phyloP scores from a whole-genome alignment of 2,888 invertebrate genomes.

The Leptura quadrifasciata region DNA sequence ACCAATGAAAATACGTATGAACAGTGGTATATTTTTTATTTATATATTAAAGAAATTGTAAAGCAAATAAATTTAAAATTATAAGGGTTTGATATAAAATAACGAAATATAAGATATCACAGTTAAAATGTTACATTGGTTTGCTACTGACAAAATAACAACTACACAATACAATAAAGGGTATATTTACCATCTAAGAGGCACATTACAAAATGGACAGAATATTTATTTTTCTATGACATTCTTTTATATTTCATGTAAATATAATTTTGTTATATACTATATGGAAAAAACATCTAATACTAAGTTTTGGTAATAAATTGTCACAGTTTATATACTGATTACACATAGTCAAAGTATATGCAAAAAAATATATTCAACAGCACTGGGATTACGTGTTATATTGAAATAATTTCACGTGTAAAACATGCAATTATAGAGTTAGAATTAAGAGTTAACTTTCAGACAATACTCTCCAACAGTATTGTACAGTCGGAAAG shows the following conservation, averaged over 20 bases:
- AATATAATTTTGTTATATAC: not conserved
- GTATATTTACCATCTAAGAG: conserved; percentile 1
- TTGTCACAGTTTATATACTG: not conserved
- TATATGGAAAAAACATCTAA: not conserved
- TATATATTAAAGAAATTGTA: not conserved
- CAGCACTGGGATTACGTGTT: not conserved
- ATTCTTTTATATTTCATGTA: not conserved
- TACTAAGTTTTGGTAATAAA: not conserved
- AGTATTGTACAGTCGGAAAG: no score
- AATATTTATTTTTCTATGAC: not conserved
- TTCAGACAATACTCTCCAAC: no score
- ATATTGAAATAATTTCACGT: not conserved
- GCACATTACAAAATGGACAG: conserved; percentile 4
- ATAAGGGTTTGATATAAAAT: not conserved
- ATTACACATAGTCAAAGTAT: no score
- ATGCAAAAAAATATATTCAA: not conserved
- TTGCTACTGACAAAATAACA: conserved; percentile 1
- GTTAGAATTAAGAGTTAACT: no score
- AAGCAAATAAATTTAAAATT: not conserved
- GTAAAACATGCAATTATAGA: not conserved
- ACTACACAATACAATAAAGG: not conserved
- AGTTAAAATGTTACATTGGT: conserved; percentile 1
- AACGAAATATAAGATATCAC: conserved; percentile 1
- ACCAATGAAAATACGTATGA: not conserved
- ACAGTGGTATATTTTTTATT: not conserved